Evolutionary conservation across 2,113 vertebrate genomes (phyloP), one percentile per base, ranked within the genome.

Genomic region (Colius striatus): DNA sequence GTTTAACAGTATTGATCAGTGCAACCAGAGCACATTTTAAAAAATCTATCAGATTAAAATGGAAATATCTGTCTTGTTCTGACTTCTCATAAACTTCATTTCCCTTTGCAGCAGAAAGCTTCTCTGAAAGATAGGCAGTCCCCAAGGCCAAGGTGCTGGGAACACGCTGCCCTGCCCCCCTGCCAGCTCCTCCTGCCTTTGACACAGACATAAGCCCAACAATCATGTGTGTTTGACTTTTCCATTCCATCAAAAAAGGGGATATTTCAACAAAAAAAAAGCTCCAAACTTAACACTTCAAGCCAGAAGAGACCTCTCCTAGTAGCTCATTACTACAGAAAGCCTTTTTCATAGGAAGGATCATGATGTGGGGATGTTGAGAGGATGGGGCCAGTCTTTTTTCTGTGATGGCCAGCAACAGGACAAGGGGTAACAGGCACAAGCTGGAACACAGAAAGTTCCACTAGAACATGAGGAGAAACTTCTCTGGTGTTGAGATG

Each of bases 1-100:
- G 30, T 62, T 96, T 84, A 84, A 96, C 61, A 65, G 61, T 89
- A 97, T 95, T 70, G 94, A 94, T 90, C 95, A 89, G 68, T 23
- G 47, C 36, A 81, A 60, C 12, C 83, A 93, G 77, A 78, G 51
- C 65, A 65, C 41, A 57, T 51, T 32, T 10, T 8, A 26, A 2
- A 26, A 70, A 76, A 76, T 48, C 66, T 65, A 38, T 83, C 48
- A 21, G 79, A 87, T 92, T 41, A 54, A 75, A 94, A 67, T 81
- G 72, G 57, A 89, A 93, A 93, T 61, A 61, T 38, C 43, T 92
- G 60, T 78, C 82, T 72, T 58, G 43, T 41, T 71, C 61, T 67
- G 38, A 9, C 36, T 95, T 45, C 84, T 73, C 91, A 63, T 68
- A 27, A 71, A 54, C 20, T 51, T 21, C 30, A 47, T 41, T 84